Evolutionary conservation across 2,113 vertebrate genomes (phyloP).

Genomic region (Xenus cinereus): DNA sequence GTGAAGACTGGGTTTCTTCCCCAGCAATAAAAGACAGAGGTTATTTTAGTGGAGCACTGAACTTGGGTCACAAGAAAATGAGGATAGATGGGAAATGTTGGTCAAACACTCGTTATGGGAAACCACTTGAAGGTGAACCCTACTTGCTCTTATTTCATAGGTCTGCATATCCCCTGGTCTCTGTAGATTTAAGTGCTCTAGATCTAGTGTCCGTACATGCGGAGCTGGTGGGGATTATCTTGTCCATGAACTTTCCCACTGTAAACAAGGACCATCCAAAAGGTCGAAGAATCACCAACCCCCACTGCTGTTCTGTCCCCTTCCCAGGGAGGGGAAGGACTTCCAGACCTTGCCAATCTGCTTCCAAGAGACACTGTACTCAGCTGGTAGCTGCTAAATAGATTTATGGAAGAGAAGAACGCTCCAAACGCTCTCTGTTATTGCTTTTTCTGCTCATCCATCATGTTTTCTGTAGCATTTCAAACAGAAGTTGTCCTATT

Average conservation of each 20-base stretch:
- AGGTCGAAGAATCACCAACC: not conserved
- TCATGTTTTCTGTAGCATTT: not conserved
- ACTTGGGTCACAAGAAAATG: not conserved
- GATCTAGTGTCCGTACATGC: fast-evolving
- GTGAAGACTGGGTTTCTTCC: not conserved
- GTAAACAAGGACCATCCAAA: not conserved
- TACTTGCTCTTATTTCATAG: not conserved
- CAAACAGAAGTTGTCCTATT: not conserved
- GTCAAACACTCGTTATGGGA: not conserved
- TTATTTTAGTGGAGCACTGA: conserved; percentile 3
- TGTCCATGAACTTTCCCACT: not conserved
- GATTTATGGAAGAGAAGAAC: not conserved
- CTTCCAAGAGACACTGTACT: not conserved
- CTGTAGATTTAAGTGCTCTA: not conserved
- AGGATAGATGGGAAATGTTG: not conserved
- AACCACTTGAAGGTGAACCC: not conserved
- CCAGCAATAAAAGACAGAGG: not conserved
- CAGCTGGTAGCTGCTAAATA: not conserved
- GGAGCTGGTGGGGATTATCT: not conserved
- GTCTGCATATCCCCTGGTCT: not conserved
- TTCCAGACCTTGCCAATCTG: not conserved
- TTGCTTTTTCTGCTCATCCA: not conserved
- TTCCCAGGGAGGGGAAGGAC: not conserved
- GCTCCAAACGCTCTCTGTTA: not conserved
- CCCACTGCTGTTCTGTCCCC: not conserved